Evolutionary conservation across 2,797 vertebrate genomes (phyloP).

Genomic region (Darevskia mixta): DNA sequence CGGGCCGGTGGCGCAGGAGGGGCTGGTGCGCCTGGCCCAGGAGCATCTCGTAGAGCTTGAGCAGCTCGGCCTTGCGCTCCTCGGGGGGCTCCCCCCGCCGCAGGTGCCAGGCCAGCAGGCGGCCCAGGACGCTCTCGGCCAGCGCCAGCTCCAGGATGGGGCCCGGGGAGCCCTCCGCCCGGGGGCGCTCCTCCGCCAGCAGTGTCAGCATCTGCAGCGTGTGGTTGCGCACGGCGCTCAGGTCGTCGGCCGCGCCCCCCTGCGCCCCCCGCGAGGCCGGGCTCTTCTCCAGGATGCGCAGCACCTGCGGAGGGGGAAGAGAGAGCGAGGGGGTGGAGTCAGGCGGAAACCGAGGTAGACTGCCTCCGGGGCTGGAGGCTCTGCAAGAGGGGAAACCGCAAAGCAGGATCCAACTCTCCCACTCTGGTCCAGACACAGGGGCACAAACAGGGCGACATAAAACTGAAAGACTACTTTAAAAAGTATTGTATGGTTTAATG

Average conservation of each 20-base stretch:
- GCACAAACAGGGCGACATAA: too few species aligned
- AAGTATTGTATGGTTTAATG: too few species aligned
- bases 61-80: constrained; percentile 85
- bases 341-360: too few species aligned
- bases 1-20: constrained; percentile 86
- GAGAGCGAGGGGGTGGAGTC: too few species aligned
- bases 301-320: constrained; percentile 79
- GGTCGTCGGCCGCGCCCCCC: constrained; percentile 84
- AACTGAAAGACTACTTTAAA: too few species aligned
- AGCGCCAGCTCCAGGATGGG: constrained; percentile 92
- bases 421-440: too few species aligned
- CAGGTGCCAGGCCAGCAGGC: constrained; percentile 91
- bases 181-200: constrained; percentile 89
- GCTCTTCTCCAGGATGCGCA: constrained; percentile 88
- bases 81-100: constrained; percentile 77
- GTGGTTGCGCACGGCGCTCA: constrained; percentile 93
- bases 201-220: constrained; percentile 96
- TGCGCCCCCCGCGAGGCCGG: constrained; percentile 76
- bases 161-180: constrained; percentile 77
- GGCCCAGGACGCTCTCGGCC: constrained; percentile 87
- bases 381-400: too few species aligned
- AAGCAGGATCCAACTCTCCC: too few species aligned
- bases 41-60: constrained; percentile 97
- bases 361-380: too few species aligned
- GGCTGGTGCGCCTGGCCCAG: constrained; percentile 94